These are phyloP conservation scores for Clarias laeviceps DNA, from an alignment of 2,797 vertebrate species.

Conservation along the genomic window DNA sequence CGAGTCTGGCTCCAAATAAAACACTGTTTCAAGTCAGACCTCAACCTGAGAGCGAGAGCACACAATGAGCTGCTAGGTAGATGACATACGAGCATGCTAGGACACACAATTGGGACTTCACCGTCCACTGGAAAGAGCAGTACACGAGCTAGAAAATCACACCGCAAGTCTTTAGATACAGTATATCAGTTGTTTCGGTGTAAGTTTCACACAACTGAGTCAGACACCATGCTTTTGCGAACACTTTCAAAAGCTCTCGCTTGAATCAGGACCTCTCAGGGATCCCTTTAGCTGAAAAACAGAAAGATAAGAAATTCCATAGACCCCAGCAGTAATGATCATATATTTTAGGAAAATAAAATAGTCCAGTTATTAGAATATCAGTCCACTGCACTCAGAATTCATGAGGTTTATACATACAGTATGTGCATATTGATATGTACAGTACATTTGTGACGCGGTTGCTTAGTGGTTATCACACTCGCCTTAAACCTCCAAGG, in stretches of 20 bases:
- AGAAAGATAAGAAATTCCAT: background rate
- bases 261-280: background rate
- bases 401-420: too few species aligned
- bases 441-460: too few species aligned
- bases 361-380: background rate
- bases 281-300: background rate
- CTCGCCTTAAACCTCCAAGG: too few species aligned
- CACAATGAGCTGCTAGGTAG: background rate
- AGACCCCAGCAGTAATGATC: background rate
- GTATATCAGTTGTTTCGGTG: background rate
- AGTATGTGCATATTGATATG: background rate
- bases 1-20: background rate
- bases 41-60: slow-evolving; percentile 22
- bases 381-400: background rate
- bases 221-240: background rate
- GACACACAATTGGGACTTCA: slow-evolving; percentile 12
- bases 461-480: too few species aligned
- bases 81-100: slow-evolving; percentile 18
- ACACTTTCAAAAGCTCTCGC: background rate
- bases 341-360: background rate
- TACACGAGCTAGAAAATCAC: background rate
- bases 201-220: background rate
- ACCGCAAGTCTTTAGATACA: slow-evolving; percentile 2
- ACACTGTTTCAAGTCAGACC: slow-evolving; percentile 18
- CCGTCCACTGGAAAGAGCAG: slow-evolving; percentile 6